Conservation (phyloP, 2,888 invertebrate species). For the Kryphioiulus occultus region DNA sequence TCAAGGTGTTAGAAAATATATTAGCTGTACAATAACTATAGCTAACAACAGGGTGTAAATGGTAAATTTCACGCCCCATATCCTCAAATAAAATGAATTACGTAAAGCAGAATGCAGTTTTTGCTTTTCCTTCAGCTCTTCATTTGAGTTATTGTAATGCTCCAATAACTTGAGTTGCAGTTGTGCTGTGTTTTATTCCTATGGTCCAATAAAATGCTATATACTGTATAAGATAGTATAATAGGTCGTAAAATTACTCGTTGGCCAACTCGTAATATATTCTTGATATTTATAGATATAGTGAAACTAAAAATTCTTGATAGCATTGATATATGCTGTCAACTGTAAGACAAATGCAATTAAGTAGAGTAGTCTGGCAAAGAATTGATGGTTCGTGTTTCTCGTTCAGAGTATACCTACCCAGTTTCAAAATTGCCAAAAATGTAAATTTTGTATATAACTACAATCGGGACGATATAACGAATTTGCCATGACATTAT, state of each 20-base stretch:
- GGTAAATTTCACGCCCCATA: too few species aligned
- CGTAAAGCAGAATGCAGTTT: too few species aligned
- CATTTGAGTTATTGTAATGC: too few species aligned
- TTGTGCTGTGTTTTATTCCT: not conserved
- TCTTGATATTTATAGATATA: not conserved
- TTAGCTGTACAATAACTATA: too few species aligned
- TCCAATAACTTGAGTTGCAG: too few species aligned
- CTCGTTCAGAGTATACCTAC: not conserved
- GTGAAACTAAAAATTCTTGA: not conserved
- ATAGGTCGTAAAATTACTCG: not conserved
- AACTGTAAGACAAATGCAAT: not conserved
- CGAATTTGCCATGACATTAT: too few species aligned
- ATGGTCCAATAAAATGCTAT: not conserved
- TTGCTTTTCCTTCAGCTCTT: too few species aligned
- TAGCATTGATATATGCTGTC: conserved; percentile 1
- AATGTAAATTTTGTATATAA: conserved; percentile 9
- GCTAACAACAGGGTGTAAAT: too few species aligned
- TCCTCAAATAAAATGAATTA: too few species aligned
- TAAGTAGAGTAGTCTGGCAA: not conserved
- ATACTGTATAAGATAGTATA: not conserved
- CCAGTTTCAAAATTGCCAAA: not conserved
- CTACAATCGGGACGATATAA: not conserved
- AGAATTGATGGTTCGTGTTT: not conserved
- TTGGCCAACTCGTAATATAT: not conserved
- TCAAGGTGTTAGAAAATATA: too few species aligned